These are phyloP conservation scores for Leptobrachium leishanense DNA, from an alignment of 2,113 vertebrate species.

Conservation along the genomic window DNA sequence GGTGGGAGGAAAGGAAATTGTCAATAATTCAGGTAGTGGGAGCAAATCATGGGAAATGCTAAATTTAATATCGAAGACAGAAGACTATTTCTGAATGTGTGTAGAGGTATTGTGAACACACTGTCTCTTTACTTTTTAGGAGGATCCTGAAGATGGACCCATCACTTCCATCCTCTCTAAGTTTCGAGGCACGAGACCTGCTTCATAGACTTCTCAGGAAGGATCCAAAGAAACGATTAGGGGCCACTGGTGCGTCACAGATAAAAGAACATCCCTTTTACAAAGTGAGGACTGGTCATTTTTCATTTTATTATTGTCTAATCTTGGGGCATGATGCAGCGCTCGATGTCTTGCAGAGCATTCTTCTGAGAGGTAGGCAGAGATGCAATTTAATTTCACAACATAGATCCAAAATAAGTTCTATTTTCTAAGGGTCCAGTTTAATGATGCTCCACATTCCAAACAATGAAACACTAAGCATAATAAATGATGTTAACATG, in stretches of 20 bases:
- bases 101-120: background rate
- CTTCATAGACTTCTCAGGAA: constrained; percentile 81
- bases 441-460: too few species aligned
- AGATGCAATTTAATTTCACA: too few species aligned
- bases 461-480: too few species aligned
- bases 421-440: too few species aligned
- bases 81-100: background rate
- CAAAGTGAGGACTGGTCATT: constrained; percentile 67
- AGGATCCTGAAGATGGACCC: constrained; percentile 88
- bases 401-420: too few species aligned
- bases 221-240: constrained; percentile 84
- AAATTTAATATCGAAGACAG: background rate
- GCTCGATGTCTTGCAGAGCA: too few species aligned
- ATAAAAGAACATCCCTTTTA: constrained; percentile 86
- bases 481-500: too few species aligned
- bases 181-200: constrained; percentile 79
- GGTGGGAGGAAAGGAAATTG: background rate
- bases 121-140: constrained; percentile 61
- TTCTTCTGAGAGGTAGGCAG: too few species aligned
- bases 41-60: background rate
- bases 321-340: too few species aligned
- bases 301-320: background rate
- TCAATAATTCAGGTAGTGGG: background rate
- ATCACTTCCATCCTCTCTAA: constrained; percentile 81
- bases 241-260: constrained; percentile 82